Evolutionary conservation across 1,140 invertebrate genomes (phyloP).

Genomic region (Aphidius gifuensis): DNA sequence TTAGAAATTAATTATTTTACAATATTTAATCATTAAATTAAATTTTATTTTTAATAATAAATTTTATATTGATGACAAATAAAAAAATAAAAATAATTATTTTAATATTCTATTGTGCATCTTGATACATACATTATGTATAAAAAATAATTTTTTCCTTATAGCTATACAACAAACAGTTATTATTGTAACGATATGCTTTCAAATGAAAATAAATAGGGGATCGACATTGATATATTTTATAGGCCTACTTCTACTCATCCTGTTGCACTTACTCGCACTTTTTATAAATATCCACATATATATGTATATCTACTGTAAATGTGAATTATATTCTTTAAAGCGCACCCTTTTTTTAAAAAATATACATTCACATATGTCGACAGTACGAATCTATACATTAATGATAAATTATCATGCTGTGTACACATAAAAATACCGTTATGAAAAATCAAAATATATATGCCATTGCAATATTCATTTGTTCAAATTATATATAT

Average conservation of each 20-base stretch:
- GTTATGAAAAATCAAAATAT: not conserved
- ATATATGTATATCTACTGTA: constrained; percentile 7
- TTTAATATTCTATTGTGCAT: no score
- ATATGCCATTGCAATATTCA: no score
- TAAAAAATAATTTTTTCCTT: no score
- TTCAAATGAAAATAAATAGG: constrained; percentile 24
- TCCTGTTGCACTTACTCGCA: not conserved
- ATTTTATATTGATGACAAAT: no score
- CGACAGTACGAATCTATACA: not conserved
- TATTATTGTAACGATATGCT: constrained; percentile 8
- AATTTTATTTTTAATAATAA: no score
- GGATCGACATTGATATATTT: constrained; percentile 24
- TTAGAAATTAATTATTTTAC: no score
- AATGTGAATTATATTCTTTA: constrained; percentile 19
- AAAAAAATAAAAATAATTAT: no score
- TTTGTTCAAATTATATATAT: no score
- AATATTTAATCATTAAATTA: no score
- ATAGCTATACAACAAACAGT: not conserved
- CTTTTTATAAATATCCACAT: not conserved
- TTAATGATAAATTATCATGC: not conserved
- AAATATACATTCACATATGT: constrained; percentile 9
- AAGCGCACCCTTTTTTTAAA: constrained; percentile 9
- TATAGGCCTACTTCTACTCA: not conserved
- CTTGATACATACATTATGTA: no score
- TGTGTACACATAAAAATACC: not conserved